A percentile compares a stretch with the other conserved stretches of the same genome.
phyloP scores from a whole-genome alignment of 2,113 vertebrate genomes.

The Phylloscopus trochilus region DNA sequence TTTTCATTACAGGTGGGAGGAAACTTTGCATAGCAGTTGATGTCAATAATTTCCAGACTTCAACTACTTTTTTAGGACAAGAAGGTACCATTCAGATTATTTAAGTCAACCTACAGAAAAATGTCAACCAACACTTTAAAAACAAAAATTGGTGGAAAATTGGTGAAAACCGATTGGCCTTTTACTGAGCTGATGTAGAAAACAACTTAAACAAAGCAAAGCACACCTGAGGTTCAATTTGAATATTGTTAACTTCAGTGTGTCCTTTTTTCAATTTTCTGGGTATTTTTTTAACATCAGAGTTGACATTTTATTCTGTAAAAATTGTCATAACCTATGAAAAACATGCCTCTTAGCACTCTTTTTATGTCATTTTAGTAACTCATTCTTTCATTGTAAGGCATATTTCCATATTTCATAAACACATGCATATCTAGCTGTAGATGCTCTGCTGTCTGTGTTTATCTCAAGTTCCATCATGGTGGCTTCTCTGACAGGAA shows the following conservation, averaged over 20 bases:
- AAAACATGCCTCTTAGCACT: neutral
- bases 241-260: neutral
- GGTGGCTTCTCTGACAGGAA: neutral
- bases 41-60: neutral
- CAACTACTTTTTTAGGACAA: neutral
- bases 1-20: neutral
- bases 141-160: neutral
- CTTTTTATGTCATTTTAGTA: neutral
- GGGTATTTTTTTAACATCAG: neutral
- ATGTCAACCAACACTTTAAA: neutral
- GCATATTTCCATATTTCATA: neutral
- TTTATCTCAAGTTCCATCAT: no score
- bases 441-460: neutral
- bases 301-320: neutral
- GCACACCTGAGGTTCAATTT: neutral
- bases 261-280: neutral
- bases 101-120: neutral
- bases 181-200: neutral
- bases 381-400: neutral
- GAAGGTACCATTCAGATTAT: neutral
- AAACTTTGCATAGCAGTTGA: neutral
- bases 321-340: neutral
- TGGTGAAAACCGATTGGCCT: neutral
- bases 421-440: neutral
- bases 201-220: neutral